phyloP scores from a whole-genome alignment of 2,113 vertebrate genomes.

The Electrona antarctica region DNA sequence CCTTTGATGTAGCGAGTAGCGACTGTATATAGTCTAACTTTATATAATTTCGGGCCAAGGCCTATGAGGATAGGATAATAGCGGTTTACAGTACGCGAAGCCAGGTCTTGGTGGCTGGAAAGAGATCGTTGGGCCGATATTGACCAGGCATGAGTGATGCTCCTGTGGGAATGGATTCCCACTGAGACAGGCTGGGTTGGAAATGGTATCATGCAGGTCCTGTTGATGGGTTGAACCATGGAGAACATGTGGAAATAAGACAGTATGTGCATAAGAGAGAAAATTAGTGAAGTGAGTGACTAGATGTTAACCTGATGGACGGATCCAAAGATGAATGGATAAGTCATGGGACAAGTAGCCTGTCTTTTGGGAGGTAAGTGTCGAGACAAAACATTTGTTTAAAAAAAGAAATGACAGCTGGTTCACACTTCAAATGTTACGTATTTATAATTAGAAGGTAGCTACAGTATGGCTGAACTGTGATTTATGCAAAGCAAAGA shows the following conservation, averaged over 20 bases:
- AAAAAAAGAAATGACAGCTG: background rate
- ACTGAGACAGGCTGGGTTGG: no score
- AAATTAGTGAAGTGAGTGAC: background rate
- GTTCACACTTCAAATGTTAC: no score
- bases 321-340: conserved; percentile 9
- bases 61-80: background rate
- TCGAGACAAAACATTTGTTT: background rate
- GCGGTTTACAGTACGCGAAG: background rate
- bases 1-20: background rate
- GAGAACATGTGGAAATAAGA: background rate
- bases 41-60: background rate
- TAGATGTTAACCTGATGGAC: background rate
- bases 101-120: no score
- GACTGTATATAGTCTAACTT: background rate
- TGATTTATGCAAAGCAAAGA: conserved; percentile 29
- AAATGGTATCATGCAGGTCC: background rate
- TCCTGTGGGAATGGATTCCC: no score
- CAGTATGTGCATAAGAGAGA: background rate
- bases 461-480: background rate
- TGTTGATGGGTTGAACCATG: background rate
- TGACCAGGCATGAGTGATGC: no score
- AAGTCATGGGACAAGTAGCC: conserved; percentile 67
- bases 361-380: conserved; percentile 63
- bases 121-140: no score
- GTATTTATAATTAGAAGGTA: no score